phyloP scores from a whole-genome alignment of 2,797 vertebrate species.

The Eurystomus glaucurus region DNA sequence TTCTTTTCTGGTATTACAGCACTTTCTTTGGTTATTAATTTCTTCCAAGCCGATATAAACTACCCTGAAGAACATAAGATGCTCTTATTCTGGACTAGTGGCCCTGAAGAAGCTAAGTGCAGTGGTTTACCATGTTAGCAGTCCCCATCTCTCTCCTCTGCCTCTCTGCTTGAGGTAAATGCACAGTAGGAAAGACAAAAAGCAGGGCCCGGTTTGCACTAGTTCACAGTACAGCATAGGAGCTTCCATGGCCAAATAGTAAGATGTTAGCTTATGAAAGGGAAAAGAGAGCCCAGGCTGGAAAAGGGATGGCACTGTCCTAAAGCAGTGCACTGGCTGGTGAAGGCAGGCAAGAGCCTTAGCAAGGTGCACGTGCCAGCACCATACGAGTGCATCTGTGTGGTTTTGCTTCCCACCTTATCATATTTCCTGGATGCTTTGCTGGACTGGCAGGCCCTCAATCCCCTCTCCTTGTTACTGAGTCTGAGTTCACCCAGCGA shows the following conservation, averaged over 20 bases:
- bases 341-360: not conserved
- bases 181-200: not conserved
- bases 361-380: not conserved
- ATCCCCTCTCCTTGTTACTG: accelerated
- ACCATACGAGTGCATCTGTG: accelerated
- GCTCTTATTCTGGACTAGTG: not conserved
- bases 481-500: not conserved
- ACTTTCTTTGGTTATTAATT: not conserved
- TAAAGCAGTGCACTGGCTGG: not conserved
- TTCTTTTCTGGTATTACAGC: not conserved
- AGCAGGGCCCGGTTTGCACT: not conserved
- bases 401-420: not conserved
- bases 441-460: not conserved
- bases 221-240: not conserved
- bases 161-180: not conserved
- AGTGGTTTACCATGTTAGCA: not conserved
- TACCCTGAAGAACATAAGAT: not conserved
- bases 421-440: accelerated
- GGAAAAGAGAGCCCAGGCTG: not conserved
- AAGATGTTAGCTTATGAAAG: not conserved
- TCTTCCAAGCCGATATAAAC: not conserved
- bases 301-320: not conserved
- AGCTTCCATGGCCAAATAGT: not conserved
- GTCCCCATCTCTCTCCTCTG: not conserved
- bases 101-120: not conserved